These are phyloP conservation scores for Meandrina meandrites DNA, from an alignment of 92 coral and sea anemone genomes.

Conservation along the genomic window DNA sequence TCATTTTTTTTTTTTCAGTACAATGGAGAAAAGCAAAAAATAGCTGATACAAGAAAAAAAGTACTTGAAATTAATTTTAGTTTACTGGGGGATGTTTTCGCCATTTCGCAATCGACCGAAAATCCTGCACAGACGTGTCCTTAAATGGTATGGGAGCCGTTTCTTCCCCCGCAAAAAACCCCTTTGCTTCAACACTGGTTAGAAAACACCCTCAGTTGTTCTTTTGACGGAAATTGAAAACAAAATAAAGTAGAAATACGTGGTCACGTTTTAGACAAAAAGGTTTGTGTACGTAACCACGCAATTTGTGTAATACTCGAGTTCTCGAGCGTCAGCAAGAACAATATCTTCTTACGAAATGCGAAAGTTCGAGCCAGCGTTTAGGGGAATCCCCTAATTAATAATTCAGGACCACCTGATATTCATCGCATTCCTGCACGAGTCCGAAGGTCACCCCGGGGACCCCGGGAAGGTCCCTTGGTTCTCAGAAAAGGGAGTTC, in stretches of 20 bases:
- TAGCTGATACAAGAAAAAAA: background rate
- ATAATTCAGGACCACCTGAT: slow-evolving; percentile 43
- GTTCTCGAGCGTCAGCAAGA: background rate
- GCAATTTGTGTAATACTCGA: background rate
- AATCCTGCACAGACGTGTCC: background rate
- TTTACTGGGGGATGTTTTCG: background rate
- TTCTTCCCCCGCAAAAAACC: background rate
- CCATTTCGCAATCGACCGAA: background rate
- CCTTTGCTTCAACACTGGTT: background rate
- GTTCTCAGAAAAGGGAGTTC: background rate
- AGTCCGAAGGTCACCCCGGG: background rate
- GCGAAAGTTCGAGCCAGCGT: slow-evolving; percentile 9
- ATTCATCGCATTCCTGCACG: slow-evolving; percentile 53
- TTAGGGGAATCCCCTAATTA: slow-evolving; percentile 93
- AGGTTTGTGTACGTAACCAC: background rate
- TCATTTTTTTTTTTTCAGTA: background rate
- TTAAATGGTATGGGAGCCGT: background rate
- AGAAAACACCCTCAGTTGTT: background rate
- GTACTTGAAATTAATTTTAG: background rate
- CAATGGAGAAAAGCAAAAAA: too few relatives aligned
- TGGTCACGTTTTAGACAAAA: slow-evolving; percentile 5
- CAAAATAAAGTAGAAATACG: slow-evolving; percentile 2
- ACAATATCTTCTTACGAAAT: background rate
- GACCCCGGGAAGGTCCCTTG: slow-evolving; percentile 8
- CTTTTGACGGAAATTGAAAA: background rate